These are phyloP conservation scores for Cylindroiulus punctatus DNA, from an alignment of 2,888 invertebrate genomes.

Conservation along the genomic window DNA sequence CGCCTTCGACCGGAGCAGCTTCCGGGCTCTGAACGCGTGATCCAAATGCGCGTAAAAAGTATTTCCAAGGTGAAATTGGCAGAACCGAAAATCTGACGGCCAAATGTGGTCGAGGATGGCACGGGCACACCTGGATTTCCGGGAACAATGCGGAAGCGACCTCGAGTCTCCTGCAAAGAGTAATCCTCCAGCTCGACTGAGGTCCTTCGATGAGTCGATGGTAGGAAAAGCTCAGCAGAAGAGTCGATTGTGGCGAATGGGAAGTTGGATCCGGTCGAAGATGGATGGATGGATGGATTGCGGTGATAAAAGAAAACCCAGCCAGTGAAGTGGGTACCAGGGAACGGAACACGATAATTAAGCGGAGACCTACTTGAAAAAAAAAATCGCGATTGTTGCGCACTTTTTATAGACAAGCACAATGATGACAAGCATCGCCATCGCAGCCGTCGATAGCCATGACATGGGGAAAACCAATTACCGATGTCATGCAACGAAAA, in stretches of 20 bases:
- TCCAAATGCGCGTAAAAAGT: background rate
- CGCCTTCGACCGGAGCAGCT: no score
- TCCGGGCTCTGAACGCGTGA: background rate
- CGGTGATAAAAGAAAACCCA: background rate
- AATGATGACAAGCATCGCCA: background rate
- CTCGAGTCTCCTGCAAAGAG: background rate
- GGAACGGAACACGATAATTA: slow-evolving; percentile 4
- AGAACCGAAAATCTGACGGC: background rate
- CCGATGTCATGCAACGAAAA: background rate
- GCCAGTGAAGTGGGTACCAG: slow-evolving; percentile 13
- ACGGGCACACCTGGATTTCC: background rate
- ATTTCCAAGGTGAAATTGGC: background rate
- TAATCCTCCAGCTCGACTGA: slow-evolving; percentile 36
- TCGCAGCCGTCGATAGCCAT: background rate
- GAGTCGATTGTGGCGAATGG: background rate
- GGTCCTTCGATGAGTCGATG: background rate
- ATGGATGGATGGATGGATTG: no score
- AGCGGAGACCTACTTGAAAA: background rate
- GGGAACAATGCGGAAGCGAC: background rate
- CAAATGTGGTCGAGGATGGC: background rate
- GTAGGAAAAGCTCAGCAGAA: background rate
- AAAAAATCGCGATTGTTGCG: background rate
- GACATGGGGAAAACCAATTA: background rate
- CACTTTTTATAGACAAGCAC: background rate
- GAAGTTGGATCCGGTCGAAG: background rate